Conservation (phyloP, 2,113 vertebrate genomes). For the Hystrix brachyura region DNA sequence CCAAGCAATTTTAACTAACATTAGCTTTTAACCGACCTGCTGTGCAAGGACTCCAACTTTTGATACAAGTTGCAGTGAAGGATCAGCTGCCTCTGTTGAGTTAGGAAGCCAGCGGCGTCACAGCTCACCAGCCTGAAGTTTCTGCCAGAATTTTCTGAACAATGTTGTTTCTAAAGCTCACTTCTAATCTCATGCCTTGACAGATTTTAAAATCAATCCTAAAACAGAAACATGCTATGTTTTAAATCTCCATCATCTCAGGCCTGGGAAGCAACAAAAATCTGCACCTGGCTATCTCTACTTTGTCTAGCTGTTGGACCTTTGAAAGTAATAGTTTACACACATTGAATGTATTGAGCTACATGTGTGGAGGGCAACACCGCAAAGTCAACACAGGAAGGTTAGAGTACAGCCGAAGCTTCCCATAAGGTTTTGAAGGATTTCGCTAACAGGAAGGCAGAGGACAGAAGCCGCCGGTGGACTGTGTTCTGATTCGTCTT, state of each 20-base stretch:
- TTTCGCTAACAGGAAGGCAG: not conserved
- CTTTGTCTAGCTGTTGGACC: not conserved
- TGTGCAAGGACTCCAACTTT: not conserved
- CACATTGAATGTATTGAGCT: not conserved
- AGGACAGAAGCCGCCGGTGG: not conserved
- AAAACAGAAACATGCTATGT: not conserved
- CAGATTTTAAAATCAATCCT: not conserved
- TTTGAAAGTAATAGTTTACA: not conserved
- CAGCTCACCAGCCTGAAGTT: not conserved
- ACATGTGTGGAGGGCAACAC: not conserved
- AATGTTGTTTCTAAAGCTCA: not conserved
- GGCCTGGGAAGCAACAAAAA: not conserved
- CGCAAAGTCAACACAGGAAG: not conserved
- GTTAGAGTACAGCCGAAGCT: not conserved
- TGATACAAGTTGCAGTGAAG: not conserved
- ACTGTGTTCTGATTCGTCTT: not conserved
- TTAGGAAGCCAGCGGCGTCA: not conserved
- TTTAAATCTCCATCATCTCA: not conserved
- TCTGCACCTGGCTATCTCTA: not conserved
- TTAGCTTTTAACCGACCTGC: not conserved
- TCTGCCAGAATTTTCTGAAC: not conserved
- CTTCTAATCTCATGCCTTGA: not conserved
- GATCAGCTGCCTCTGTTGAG: not conserved
- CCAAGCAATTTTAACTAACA: not conserved
- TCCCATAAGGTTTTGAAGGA: not conserved